These are phyloP conservation scores for Lasiommata megera DNA, from an alignment of 2,888 invertebrate genomes.

Conservation along the genomic window DNA sequence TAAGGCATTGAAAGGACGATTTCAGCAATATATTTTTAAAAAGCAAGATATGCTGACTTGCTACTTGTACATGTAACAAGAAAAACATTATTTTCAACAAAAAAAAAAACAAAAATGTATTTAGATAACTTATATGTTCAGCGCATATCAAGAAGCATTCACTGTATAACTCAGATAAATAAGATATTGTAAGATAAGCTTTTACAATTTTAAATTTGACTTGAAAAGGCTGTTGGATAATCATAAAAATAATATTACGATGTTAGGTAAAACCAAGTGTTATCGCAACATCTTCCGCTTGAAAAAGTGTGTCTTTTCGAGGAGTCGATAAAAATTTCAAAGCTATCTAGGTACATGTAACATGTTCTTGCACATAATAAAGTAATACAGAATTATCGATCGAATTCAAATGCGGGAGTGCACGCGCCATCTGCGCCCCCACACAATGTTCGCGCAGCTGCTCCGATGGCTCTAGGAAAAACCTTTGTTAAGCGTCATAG, in stretches of 20 bases:
- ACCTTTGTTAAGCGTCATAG: conserved; percentile 13
- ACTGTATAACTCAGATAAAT: no score
- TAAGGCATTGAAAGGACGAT: not conserved
- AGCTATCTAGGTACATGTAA: conserved; percentile 6
- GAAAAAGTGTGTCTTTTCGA: not conserved
- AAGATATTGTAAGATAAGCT: no score
- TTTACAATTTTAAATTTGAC: no score
- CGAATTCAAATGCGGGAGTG: conserved; percentile 42
- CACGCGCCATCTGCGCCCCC: conserved; percentile 76
- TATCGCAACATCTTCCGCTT: no score
- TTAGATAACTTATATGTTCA: no score
- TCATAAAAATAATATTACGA: no score
- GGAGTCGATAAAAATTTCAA: not conserved
- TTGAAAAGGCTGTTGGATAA: no score
- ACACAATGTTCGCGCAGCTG: conserved; percentile 77
- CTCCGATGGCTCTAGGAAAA: conserved; percentile 33
- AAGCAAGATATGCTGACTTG: not conserved
- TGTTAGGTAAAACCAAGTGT: no score
- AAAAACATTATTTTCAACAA: not conserved
- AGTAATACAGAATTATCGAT: conserved; percentile 54
- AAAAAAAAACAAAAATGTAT: no score
- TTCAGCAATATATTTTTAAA: conserved; percentile 2
- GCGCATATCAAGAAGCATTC: no score
- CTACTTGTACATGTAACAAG: not conserved
- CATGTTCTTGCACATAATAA: conserved; percentile 20